Percentiles rank a stretch among this genome's conserved stretches.
Conservation (phyloP, 2,888 invertebrate genomes). For the Tachina lurida region DNA sequence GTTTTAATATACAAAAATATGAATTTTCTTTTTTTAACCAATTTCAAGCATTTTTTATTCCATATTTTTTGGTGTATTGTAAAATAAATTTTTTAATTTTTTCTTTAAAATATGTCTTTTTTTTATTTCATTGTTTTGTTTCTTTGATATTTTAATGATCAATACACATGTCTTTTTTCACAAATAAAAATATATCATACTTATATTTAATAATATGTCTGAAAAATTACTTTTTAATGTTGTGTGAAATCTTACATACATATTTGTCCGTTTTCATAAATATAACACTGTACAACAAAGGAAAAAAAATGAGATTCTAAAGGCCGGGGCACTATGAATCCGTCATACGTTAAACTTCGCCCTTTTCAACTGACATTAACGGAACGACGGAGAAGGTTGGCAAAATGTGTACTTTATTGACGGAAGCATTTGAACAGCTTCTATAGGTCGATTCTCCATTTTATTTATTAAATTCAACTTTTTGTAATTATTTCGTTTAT, state of each 20-base stretch:
- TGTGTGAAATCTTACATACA: conserved; percentile 44
- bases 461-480: too few species aligned
- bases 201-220: conserved; percentile 55
- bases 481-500: too few species aligned
- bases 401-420: too few species aligned
- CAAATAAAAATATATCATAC: conserved; percentile 16
- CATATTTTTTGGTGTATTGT: conserved; percentile 30
- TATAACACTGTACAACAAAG: not conserved
- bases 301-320: too few species aligned
- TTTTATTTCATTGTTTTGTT: conserved; percentile 10
- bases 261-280: conserved; percentile 65
- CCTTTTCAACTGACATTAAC: too few species aligned
- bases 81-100: conserved; percentile 34
- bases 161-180: not conserved
- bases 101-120: conserved; percentile 35
- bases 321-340: too few species aligned
- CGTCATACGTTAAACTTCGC: too few species aligned
- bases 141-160: conserved; percentile 12
- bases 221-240: conserved; percentile 52
- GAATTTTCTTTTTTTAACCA: not conserved
- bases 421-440: too few species aligned
- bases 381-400: too few species aligned
- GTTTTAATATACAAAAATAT: too few species aligned
- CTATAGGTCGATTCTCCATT: too few species aligned
- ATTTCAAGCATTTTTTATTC: conserved; percentile 34